Conservation (phyloP, 1,140 invertebrate genomes). For the Aphaenogaster rudis region DNA sequence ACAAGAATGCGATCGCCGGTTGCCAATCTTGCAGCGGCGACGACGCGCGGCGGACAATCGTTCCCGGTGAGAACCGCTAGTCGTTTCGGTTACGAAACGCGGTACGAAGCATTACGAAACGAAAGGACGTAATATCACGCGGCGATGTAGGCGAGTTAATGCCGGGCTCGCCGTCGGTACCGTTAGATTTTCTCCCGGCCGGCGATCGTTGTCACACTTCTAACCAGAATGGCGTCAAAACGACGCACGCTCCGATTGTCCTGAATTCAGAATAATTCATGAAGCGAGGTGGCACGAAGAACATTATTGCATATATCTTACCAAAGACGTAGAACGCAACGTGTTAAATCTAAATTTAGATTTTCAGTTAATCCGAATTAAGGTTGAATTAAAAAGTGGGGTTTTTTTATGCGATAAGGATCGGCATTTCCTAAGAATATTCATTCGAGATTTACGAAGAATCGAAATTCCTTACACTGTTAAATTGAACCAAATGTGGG, state of each 20-base stretch:
- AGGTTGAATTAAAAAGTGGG: background rate
- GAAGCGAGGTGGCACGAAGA: background rate
- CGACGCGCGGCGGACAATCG: slow-evolving; percentile 42
- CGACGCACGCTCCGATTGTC: slow-evolving; percentile 56
- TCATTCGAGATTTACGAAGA: background rate
- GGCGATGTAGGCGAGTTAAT: slow-evolving; percentile 78
- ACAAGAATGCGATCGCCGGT: background rate
- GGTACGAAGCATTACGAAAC: slow-evolving; percentile 81
- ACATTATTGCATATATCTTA: background rate
- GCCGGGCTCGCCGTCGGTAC: slow-evolving; percentile 72
- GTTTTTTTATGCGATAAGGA: background rate
- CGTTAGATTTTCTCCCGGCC: slow-evolving; percentile 83
- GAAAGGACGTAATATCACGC: slow-evolving; percentile 81
- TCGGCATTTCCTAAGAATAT: background rate
- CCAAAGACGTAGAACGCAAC: background rate
- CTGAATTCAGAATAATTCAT: slow-evolving; percentile 51
- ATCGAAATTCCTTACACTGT: background rate
- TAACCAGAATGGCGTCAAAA: slow-evolving; percentile 64
- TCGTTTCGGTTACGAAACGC: slow-evolving; percentile 82
- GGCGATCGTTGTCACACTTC: slow-evolving; percentile 77
- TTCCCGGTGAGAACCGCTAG: slow-evolving; percentile 75
- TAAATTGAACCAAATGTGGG: too few species aligned
- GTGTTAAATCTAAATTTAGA: background rate
- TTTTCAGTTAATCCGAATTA: background rate
- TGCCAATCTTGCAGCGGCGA: slow-evolving; percentile 20